Base-by-base conservation (phyloP, 2,888 invertebrate species). In the Coelopa pilipes region DNA sequence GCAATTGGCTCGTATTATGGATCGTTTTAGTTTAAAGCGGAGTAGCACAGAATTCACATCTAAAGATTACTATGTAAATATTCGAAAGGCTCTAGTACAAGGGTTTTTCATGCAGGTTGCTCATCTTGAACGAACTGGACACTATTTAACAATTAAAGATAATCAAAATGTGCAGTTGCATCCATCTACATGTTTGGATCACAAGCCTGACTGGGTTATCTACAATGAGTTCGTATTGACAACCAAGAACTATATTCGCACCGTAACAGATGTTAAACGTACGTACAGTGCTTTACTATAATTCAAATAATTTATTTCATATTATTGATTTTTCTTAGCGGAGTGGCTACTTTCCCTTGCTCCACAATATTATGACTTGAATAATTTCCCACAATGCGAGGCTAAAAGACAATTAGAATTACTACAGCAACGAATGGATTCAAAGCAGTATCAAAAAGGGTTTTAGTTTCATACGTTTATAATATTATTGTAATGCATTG, bases 81-180 rank as follows among this genome's bases (percentile, higher is more conserved):
- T 99, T 83, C 91, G 99, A 78, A 99, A 99, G 89, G 98, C 99
- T 0, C 91, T 99, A 47, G 98, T 99, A 19, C 94, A 98, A 80
- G 99, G 99, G 73, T 99, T 98, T 89, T 99, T 99, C 86, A 99
- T 99, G 99, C 99, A 99, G 93, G 98, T 99, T 17, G 99, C 99
- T 0, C 99, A 99, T 89, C 88, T 99, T 80, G 99, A 99, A 87
- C 91, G 98, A 71, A 98, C 96, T 0, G 99, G 99, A 0, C 98
- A 99, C 89, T 99, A 99, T 88, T 90, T 99, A 78, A 99, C 99
- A 2, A 97, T 99, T 78, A 99, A 99, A 87, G 99, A 99, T 89
- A 99, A 99, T 89, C 99, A 99, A 89, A 93, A 97, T 76, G 99
- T 99, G 1, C 99, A 99, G 87, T 91, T 99, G 59, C 99, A 99